Evolutionary conservation across 2,888 invertebrate genomes (phyloP).

Genomic region (Drosophila neoperkinsi): DNA sequence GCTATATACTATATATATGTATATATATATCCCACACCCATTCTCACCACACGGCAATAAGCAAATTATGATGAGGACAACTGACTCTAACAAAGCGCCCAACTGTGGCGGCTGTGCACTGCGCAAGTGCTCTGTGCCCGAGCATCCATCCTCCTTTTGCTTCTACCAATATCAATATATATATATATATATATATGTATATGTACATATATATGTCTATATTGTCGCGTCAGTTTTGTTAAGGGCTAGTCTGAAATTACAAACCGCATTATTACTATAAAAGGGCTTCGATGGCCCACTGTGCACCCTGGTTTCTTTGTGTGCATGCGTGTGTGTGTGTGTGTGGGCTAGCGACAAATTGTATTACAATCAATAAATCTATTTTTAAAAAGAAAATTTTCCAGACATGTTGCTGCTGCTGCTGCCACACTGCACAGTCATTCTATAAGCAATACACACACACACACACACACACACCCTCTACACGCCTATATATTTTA

Average conservation of each 20-base stretch:
- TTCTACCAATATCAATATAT: slow-evolving; percentile 8
- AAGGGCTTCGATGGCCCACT: slow-evolving; percentile 8
- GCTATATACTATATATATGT: neutral
- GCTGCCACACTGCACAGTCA: slow-evolving; percentile 22
- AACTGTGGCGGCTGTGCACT: slow-evolving; percentile 43
- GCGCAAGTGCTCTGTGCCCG: slow-evolving; percentile 38
- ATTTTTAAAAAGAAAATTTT: slow-evolving; percentile 75
- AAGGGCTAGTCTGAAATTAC: slow-evolving; percentile 21
- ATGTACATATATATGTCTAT: slow-evolving; percentile 22
- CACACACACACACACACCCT: slow-evolving; percentile 6
- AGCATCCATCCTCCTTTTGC: slow-evolving; percentile 31
- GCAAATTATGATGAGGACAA: slow-evolving; percentile 40
- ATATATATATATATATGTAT: slow-evolving; percentile 30
- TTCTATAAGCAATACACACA: slow-evolving; percentile 14
- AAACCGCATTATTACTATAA: slow-evolving; percentile 9
- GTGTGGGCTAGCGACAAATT: slow-evolving; percentile 42
- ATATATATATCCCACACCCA: neutral
- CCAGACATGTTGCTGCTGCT: slow-evolving; percentile 53
- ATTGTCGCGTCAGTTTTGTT: slow-evolving; percentile 7
- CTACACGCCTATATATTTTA: slow-evolving; percentile 1
- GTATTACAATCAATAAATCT: slow-evolving; percentile 78
- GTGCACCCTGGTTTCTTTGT: slow-evolving; percentile 9
- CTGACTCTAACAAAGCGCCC: slow-evolving; percentile 14
- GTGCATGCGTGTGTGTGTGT: slow-evolving; percentile 8
- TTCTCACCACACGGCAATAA: slow-evolving; percentile 9